A percentile compares a stretch with the other conserved stretches of the same genome.
Evolutionary conservation across 2,113 vertebrate species (phyloP).

Genomic region (Dicrurus megarhynchus): DNA sequence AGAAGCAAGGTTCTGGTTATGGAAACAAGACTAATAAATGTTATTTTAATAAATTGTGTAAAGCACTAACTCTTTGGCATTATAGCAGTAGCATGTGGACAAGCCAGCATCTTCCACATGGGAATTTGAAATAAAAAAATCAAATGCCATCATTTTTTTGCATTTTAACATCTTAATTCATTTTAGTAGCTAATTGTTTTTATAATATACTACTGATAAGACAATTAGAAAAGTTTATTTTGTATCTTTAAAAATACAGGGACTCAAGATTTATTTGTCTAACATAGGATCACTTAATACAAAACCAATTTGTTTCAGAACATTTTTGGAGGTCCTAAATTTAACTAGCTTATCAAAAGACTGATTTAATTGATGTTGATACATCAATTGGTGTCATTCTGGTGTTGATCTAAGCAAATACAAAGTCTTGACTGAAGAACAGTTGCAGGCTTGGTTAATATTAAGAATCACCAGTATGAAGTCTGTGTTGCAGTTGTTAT

Average conservation of each 20-base stretch:
- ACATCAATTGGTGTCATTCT: not conserved
- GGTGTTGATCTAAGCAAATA: not conserved
- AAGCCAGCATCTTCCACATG: not conserved
- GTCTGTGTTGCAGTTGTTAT: not conserved
- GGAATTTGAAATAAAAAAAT: not conserved
- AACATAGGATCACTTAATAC: not conserved
- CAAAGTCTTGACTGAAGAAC: not conserved
- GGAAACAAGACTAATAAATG: not conserved
- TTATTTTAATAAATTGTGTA: not conserved
- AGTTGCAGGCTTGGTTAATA: not conserved
- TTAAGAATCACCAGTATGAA: not conserved
- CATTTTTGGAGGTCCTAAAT: not conserved
- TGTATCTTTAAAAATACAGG: not conserved
- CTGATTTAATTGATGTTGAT: not conserved
- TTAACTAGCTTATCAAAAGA: not conserved
- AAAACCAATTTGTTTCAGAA: not conserved
- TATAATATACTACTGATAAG: not conserved
- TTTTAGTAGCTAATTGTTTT: not conserved
- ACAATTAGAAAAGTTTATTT: not conserved
- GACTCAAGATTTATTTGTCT: not conserved
- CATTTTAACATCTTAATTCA: not conserved
- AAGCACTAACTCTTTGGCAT: not conserved
- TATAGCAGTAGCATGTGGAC: not conserved
- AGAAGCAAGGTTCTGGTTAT: not conserved
- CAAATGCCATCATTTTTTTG: not conserved